These are phyloP conservation scores for Anolis carolinensis DNA, from an alignment of 2,113 vertebrate genomes.

Conservation along the genomic window DNA sequence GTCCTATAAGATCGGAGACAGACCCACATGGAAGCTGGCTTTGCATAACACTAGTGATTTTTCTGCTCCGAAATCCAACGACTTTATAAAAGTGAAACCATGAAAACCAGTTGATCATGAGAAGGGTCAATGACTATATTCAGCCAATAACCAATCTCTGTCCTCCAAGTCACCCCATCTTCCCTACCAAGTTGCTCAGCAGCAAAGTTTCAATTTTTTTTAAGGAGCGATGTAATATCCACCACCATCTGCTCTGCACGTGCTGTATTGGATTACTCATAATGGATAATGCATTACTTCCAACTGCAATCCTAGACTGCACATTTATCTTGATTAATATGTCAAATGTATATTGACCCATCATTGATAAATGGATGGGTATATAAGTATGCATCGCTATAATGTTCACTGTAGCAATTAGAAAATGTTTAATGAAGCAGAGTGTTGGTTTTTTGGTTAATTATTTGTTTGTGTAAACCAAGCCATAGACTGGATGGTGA, in stretches of 20 bases:
- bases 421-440: constrained; percentile 1
- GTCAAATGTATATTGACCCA: neutral
- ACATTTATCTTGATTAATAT: neutral
- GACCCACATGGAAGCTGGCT: neutral
- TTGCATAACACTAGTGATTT: neutral
- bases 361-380: neutral
- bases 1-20: no score
- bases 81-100: neutral
- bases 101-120: no score
- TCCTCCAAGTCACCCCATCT: neutral
- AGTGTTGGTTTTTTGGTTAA: neutral
- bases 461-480: neutral
- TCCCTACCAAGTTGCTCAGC: neutral
- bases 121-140: neutral
- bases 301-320: neutral
- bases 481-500: neutral
- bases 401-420: constrained; percentile 6
- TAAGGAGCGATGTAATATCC: no score
- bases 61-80: neutral
- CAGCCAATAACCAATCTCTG: neutral
- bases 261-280: neutral
- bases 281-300: neutral
- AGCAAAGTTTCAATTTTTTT: neutral
- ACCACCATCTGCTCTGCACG: neutral
- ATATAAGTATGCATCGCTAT: neutral